A percentile compares a stretch with the other conserved stretches of the same genome.
These are phyloP conservation scores for Eulemur albifrons DNA, from an alignment of 2,797 vertebrate species.

Conservation along the genomic window DNA sequence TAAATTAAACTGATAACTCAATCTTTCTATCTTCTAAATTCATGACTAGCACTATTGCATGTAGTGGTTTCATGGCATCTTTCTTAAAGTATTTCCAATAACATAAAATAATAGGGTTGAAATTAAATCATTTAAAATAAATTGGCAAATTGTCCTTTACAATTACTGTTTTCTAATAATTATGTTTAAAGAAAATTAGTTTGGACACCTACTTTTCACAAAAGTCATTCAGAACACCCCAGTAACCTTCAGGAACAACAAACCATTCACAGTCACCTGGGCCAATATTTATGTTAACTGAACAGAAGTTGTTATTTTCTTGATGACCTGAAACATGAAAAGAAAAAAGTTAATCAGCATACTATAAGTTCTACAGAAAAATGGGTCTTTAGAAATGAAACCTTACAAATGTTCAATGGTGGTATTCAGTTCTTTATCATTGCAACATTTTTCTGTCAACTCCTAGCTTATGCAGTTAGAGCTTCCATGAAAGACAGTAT, in stretches of 20 bases:
- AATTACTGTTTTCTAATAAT: constrained; percentile 50
- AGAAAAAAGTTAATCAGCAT: constrained; percentile 48
- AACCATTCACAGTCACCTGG: constrained; percentile 99
- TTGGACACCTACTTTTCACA: constrained; percentile 95
- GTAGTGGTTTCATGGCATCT: not conserved
- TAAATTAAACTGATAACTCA: constrained; percentile 47
- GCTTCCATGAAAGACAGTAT: not conserved
- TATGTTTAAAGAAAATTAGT: constrained; percentile 57
- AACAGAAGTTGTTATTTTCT: constrained; percentile 99
- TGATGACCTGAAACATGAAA: constrained; percentile 92
- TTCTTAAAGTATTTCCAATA: constrained; percentile 20
- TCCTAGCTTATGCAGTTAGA: not conserved
- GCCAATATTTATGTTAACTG: constrained; percentile 99
- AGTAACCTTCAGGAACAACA: constrained; percentile 97
- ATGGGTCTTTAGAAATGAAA: constrained; percentile 27
- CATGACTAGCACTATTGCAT: not conserved
- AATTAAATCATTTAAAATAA: constrained; percentile 47
- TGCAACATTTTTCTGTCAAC: constrained; percentile 1
- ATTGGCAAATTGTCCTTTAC: constrained; percentile 31
- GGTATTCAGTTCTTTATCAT: constrained; percentile 14
- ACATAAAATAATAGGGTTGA: constrained; percentile 18
- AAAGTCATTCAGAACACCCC: constrained; percentile 97
- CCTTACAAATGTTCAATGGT: constrained; percentile 46
- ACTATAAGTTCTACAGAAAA: constrained; percentile 47
- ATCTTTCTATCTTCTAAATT: constrained; percentile 51